phyloP scores from a whole-genome alignment of 2,888 invertebrate genomes.

The Plemyria rubiginata region DNA sequence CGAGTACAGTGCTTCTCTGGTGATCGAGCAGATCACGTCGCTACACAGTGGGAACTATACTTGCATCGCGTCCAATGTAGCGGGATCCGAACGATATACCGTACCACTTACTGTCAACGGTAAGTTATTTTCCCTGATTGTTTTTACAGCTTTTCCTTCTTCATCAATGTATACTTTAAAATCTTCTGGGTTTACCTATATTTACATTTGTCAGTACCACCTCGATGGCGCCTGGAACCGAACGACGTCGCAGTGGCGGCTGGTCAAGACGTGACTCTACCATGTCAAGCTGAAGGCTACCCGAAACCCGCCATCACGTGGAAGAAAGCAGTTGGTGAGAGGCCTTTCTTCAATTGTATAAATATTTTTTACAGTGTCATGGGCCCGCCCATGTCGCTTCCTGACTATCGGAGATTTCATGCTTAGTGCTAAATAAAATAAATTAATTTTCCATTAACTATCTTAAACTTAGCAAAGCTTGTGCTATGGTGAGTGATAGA shows the following conservation, averaged over 20 bases:
- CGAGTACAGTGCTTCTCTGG: constrained; percentile 93
- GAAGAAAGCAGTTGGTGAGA: constrained; percentile 95
- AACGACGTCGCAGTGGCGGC: constrained; percentile 92
- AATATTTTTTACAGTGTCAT: no score
- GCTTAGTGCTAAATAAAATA: no score
- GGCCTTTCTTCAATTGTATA: no score
- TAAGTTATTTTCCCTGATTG: constrained; percentile 56
- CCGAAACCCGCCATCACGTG: constrained; percentile 95
- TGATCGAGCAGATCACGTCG: constrained; percentile 94
- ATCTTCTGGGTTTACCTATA: not conserved
- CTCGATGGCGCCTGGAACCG: constrained; percentile 95
- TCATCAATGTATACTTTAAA: no score
- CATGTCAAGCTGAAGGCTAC: constrained; percentile 96
- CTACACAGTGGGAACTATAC: constrained; percentile 95
- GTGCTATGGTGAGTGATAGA: no score
- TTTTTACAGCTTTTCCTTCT: not conserved
- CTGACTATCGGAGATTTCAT: no score
- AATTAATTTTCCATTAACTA: no score
- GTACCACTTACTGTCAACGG: constrained; percentile 93
- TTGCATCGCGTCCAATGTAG: constrained; percentile 95
- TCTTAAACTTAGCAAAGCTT: no score
- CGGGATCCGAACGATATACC: constrained; percentile 90
- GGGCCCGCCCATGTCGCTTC: no score
- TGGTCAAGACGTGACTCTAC: constrained; percentile 92
- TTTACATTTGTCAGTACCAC: constrained; percentile 87